phyloP scores from a whole-genome alignment of 53 echinoderm and acorn worm genomes.

The Apostichopus leukothele region DNA sequence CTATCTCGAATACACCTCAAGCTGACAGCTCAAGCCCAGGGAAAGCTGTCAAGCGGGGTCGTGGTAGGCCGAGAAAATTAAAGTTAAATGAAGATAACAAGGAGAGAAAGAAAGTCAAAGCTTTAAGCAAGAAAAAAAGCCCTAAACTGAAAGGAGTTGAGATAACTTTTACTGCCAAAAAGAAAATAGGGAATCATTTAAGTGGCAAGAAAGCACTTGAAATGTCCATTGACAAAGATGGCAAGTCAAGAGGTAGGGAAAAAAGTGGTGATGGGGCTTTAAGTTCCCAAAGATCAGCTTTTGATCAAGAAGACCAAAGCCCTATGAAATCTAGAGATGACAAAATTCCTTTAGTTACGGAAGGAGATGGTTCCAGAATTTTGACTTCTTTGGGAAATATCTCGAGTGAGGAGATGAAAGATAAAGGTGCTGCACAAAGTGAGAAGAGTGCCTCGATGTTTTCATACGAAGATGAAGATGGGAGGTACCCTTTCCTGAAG shows the following conservation, averaged over 20 bases:
- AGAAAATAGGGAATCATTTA: background rate
- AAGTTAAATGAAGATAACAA: background rate
- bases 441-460: background rate
- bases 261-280: too few relatives aligned
- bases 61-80: conserved; percentile 23
- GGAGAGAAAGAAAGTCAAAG: background rate
- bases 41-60: conserved; percentile 3
- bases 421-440: background rate
- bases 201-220: background rate
- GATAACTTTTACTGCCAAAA: background rate
- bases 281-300: too few relatives aligned
- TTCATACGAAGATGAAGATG: background rate
- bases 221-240: background rate
- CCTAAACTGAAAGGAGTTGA: background rate
- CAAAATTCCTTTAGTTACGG: background rate
- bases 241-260: too few relatives aligned
- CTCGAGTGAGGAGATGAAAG: background rate
- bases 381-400: background rate
- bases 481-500: background rate
- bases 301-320: too few relatives aligned
- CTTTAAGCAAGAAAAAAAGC: conserved; percentile 6
- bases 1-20: conserved; percentile 14
- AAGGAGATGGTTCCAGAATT: background rate
- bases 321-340: background rate
- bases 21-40: background rate